Conservation (phyloP, 2,113 vertebrate genomes). For the Hypocryptadius cinnamomeus region DNA sequence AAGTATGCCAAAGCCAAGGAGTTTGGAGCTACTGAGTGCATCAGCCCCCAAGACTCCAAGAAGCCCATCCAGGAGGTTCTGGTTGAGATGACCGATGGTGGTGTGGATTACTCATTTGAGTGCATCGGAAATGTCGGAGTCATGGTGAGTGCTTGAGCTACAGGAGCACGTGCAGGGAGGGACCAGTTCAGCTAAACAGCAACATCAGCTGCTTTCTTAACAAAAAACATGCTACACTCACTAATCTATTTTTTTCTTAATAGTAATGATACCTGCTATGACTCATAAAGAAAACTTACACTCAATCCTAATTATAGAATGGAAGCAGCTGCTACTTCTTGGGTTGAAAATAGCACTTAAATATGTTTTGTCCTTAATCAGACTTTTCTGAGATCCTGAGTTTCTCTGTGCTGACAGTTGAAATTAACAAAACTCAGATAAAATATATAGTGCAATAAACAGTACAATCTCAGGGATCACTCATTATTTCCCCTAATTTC, state of each 20-base stretch:
- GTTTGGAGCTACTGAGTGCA: conserved; percentile 76
- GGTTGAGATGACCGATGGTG: conserved; percentile 72
- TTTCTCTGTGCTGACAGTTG: neutral
- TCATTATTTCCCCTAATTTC: neutral
- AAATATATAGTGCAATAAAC: neutral
- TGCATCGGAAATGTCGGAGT: conserved; percentile 76
- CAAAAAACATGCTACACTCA: neutral
- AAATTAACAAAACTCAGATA: neutral
- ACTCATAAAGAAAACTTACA: neutral
- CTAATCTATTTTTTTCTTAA: neutral
- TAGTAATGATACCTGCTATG: neutral
- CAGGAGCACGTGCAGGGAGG: neutral
- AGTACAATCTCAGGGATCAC: neutral
- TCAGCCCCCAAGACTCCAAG: conserved; percentile 70
- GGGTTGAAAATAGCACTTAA: neutral
- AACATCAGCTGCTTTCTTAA: neutral
- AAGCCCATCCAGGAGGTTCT: conserved; percentile 78
- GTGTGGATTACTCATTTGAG: conserved; percentile 79
- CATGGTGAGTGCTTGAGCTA: conserved; percentile 64
- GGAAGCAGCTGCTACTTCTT: neutral
- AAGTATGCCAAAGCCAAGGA: conserved; percentile 74
- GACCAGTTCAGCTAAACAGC: neutral
- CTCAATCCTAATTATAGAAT: neutral
- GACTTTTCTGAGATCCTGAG: neutral
- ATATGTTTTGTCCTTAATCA: neutral